phyloP scores from a whole-genome alignment of 2,888 invertebrate genomes.

The Geotrupes spiniger region DNA sequence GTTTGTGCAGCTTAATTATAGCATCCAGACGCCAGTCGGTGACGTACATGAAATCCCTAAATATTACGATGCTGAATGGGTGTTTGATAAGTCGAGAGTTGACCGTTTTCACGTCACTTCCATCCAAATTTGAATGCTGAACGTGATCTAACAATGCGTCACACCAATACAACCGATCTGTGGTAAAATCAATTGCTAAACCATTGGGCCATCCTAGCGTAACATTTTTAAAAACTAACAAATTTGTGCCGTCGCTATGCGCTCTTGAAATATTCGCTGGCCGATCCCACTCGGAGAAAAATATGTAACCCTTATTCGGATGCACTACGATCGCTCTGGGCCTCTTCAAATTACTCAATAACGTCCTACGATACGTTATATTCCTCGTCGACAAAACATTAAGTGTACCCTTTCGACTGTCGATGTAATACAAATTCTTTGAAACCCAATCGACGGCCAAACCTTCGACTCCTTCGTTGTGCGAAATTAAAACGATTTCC shows the following conservation, averaged over 20 bases:
- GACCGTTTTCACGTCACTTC: constrained; percentile 86
- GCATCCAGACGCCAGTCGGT: constrained; percentile 97
- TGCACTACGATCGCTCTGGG: constrained; percentile 96
- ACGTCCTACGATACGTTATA: constrained; percentile 76
- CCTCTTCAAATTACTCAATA: constrained; percentile 84
- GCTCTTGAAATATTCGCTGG: constrained; percentile 96
- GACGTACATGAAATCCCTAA: constrained; percentile 90
- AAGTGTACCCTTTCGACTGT: constrained; percentile 88
- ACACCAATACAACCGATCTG: constrained; percentile 93
- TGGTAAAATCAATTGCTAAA: constrained; percentile 84
- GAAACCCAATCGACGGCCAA: constrained; percentile 95
- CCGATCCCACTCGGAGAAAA: constrained; percentile 95
- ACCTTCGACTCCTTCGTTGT: constrained; percentile 96
- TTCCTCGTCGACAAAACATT: constrained; percentile 89
- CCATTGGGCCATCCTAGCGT: constrained; percentile 98
- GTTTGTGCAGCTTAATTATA: constrained; percentile 85
- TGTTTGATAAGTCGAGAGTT: constrained; percentile 81
- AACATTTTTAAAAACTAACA: constrained; percentile 84
- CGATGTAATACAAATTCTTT: constrained; percentile 93
- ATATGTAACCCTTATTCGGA: constrained; percentile 90
- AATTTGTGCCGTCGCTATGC: constrained; percentile 82
- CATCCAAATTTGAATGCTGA: constrained; percentile 89
- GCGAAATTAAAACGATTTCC: constrained; percentile 90
- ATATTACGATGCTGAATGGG: constrained; percentile 90
- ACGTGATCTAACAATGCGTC: constrained; percentile 95